These are phyloP conservation scores for Neocrepidodera transversa DNA, from an alignment of 2,888 invertebrate species.

Conservation along the genomic window DNA sequence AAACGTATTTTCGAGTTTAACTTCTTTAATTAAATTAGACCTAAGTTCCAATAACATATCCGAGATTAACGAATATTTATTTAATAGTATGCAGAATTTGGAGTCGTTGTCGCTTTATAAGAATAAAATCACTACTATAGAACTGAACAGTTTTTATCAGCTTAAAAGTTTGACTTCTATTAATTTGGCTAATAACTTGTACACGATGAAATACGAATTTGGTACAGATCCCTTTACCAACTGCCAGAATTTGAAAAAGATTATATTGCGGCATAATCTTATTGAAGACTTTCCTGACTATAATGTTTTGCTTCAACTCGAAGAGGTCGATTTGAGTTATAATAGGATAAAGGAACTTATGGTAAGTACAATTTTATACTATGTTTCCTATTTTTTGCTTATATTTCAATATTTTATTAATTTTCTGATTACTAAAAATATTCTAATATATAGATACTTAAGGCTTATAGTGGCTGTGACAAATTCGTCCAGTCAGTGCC, in stretches of 20 bases:
- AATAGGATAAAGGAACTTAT: constrained; percentile 3
- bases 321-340: constrained; percentile 36
- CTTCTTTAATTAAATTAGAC: constrained; percentile 37
- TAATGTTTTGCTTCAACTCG: constrained; percentile 20
- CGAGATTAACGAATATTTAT: constrained; percentile 28
- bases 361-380: no score
- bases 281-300: constrained; percentile 31
- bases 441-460: no score
- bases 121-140: constrained; percentile 69
- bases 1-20: constrained; percentile 65
- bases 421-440: no score
- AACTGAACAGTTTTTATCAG: constrained; percentile 56
- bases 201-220: constrained; percentile 29
- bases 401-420: not conserved
- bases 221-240: constrained; percentile 38
- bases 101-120: constrained; percentile 61
- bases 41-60: constrained; percentile 34
- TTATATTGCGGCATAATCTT: constrained; percentile 35
- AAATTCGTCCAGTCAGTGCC: no score
- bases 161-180: constrained; percentile 40
- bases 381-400: not conserved
- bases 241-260: constrained; percentile 28
- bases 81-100: constrained; percentile 28
- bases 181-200: constrained; percentile 44
- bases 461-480: no score